phyloP scores from a whole-genome alignment of 2,113 vertebrate species.

The Rhodinocichla rosea region DNA sequence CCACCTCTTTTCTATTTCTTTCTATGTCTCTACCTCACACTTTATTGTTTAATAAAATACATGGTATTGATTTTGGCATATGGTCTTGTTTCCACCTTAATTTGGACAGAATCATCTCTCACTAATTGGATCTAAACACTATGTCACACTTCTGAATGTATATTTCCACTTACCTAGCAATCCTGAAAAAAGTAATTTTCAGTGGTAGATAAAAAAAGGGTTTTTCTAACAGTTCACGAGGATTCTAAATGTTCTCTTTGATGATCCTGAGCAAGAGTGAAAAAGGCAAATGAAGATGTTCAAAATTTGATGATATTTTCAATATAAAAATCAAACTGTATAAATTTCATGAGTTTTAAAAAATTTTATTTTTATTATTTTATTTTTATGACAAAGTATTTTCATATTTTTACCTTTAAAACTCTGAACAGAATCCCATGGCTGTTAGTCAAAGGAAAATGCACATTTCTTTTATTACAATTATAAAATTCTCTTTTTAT shows the following conservation, averaged over 20 bases:
- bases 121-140: neutral
- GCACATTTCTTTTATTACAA: neutral
- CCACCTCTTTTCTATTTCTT: neutral
- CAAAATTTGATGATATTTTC: neutral
- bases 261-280: neutral
- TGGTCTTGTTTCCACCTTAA: neutral
- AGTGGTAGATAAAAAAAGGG: accelerated
- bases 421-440: neutral
- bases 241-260: neutral
- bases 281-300: neutral
- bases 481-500: neutral
- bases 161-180: neutral
- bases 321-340: neutral
- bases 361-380: neutral
- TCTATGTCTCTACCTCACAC: neutral
- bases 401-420: neutral
- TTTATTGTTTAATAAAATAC: neutral
- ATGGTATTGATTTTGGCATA: neutral
- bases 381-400: neutral
- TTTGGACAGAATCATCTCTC: neutral
- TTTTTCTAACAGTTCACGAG: neutral
- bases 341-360: accelerated
- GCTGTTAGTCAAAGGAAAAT: neutral
- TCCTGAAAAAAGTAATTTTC: neutral
- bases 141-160: neutral